Evolutionary conservation across 2,113 vertebrate genomes (phyloP), one percentile per base, ranked within the genome.

Genomic region (Leucoraja erinaceus): DNA sequence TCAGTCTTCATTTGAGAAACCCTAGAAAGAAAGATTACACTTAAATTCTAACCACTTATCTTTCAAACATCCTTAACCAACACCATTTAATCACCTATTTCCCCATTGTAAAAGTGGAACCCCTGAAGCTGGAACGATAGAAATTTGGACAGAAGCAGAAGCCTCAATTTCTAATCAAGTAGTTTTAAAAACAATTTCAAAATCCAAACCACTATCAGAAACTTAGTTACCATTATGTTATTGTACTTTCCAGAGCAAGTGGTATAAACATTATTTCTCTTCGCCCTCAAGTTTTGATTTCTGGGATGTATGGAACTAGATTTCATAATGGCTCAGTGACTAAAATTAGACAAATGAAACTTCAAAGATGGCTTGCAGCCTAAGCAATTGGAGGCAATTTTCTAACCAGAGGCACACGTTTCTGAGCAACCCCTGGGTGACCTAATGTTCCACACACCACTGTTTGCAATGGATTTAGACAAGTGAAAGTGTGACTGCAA

Each of bases 1-100:
- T 99, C 99, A 0, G 98, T 99, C 96, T 99, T 99, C 96, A 99
- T 95, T 95, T 98, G 98, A 0, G 97, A 98, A 94, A 98, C 97
- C 97, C 99, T 99, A 94, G 3, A 93, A 93, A 28, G 79, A 93
- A 88, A 77, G 54, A 90, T 93, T 93, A 75, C 63, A 93, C n/a
- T 88, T 93, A 74, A 88, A 90, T 88, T 72, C 92, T 59, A 93
- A 68, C 54, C 76, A 63, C 38, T 59, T 83, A 25, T 91, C 66
- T 91, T 72, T 70, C 68, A 70, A 70, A 20, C 59, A 70, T 90
- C 63, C 31, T 91, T 91, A 72, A 22, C 68, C 90, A 91, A 22
- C n/a, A 31, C 59, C 25, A 93, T 20, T 76, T 72, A 47, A 10
- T 47, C 61, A 72, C n/a, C 61, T 38, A 91, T 72, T 91, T 68